Percentiles rank a stretch among this genome's conserved stretches.
These are phyloP conservation scores for Diarsia brunnea DNA, from an alignment of 2,888 invertebrate genomes.

Conservation along the genomic window DNA sequence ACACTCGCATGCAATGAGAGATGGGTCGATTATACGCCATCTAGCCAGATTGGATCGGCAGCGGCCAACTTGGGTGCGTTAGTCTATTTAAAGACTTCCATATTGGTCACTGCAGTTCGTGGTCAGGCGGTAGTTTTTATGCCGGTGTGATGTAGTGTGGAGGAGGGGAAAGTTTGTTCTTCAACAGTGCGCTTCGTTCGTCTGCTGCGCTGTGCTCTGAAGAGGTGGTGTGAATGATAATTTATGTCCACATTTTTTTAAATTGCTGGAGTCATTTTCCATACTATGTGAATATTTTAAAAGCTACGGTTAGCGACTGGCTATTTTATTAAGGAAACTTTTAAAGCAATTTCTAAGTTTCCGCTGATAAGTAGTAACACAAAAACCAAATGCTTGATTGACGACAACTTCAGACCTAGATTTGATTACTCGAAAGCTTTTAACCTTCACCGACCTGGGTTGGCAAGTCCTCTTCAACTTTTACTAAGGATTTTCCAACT, in stretches of 20 bases:
- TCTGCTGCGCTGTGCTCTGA: too few relatives aligned
- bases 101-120: too few relatives aligned
- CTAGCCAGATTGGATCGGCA: too few relatives aligned
- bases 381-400: background rate
- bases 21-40: too few relatives aligned
- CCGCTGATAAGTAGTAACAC: background rate
- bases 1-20: too few relatives aligned
- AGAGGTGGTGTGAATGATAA: too few relatives aligned
- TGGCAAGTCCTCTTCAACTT: background rate
- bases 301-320: background rate
- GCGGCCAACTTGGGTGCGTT: too few relatives aligned
- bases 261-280: background rate
- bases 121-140: too few relatives aligned
- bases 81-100: too few relatives aligned
- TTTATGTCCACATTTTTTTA: background rate
- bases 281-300: background rate
- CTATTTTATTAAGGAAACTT: background rate
- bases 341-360: background rate
- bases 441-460: background rate
- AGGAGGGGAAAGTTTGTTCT: too few relatives aligned
- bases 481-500: background rate
- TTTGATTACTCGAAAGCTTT: background rate
- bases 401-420: background rate
- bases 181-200: too few relatives aligned
- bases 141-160: too few relatives aligned